Evolutionary conservation across 2,797 vertebrate species (phyloP).

Genomic region (Aulostomus chinensis): DNA sequence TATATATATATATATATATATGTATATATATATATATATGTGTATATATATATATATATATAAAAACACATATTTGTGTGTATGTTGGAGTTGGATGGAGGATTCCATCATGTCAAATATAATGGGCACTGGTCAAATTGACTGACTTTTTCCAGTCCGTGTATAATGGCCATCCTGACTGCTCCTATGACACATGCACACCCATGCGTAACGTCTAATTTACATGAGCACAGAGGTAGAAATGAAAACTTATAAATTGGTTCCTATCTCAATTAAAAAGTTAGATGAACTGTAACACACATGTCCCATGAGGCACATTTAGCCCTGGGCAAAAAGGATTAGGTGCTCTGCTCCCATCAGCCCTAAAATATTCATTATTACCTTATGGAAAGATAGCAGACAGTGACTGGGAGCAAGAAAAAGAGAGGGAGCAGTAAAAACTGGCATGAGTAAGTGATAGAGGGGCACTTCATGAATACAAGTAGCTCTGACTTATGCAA

Average conservation of each 20-base stretch:
- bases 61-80: too few species aligned
- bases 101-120: too few species aligned
- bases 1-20: too few species aligned
- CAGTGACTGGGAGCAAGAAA: conserved; percentile 43
- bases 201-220: conserved; percentile 51
- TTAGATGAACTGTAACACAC: conserved; percentile 69
- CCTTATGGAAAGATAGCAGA: conserved; percentile 66
- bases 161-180: too few species aligned
- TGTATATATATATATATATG: too few species aligned
- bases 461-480: conserved; percentile 62
- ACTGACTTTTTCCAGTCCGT: too few species aligned
- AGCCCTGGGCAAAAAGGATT: conserved; percentile 70
- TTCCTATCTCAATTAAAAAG: conserved; percentile 74
- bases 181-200: conserved; percentile 29
- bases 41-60: too few species aligned
- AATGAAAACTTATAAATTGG: conserved; percentile 67
- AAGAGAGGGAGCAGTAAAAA: conserved; percentile 11
- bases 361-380: conserved; percentile 76
- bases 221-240: conserved; percentile 52
- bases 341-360: conserved; percentile 63
- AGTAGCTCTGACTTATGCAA: conserved; percentile 60
- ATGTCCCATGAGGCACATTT: conserved; percentile 63
- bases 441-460: conserved; percentile 51
- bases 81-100: too few species aligned
- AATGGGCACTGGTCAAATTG: too few species aligned